Percentiles rank a stretch among this genome's conserved stretches.
Conservation (phyloP, 92 coral and sea anemone genomes). For the Phenganax marumi region DNA sequence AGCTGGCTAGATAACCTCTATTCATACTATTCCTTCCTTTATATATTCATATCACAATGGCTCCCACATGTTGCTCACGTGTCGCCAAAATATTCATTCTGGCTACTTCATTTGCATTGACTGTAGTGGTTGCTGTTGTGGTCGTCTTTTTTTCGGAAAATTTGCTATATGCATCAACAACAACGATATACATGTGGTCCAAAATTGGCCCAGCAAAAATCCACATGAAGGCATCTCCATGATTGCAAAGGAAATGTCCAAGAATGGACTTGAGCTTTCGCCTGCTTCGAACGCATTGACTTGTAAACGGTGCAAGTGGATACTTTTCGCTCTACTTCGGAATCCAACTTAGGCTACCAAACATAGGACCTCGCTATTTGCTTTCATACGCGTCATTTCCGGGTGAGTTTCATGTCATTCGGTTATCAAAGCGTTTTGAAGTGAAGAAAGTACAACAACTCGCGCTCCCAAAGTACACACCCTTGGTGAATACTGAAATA, state of each 20-base stretch:
- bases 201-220: constrained; percentile 60
- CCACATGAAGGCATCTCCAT: constrained; percentile 61
- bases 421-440: constrained; percentile 38
- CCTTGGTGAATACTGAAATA: constrained; percentile 54
- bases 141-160: constrained; percentile 53
- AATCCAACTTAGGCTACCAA: constrained; percentile 6
- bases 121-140: constrained; percentile 58
- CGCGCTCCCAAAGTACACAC: constrained; percentile 49
- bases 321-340: constrained; percentile 21
- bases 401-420: constrained; percentile 58
- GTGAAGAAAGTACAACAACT: constrained; percentile 44
- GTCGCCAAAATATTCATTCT: no score
- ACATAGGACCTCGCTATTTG: constrained; percentile 35
- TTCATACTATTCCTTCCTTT: no score
- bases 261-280: no score
- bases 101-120: no score
- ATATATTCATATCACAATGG: no score
- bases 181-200: constrained; percentile 46
- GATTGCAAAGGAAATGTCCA: constrained; percentile 55
- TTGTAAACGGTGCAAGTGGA: constrained; percentile 51
- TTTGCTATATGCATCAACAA: constrained; percentile 64
- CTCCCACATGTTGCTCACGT: no score
- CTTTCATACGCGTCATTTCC: constrained; percentile 53
- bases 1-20: no score
- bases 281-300: no score